Percentiles rank a stretch among this genome's conserved stretches.
Conservation (phyloP, 2,888 invertebrate species). For the Drosophila anomalipes region DNA sequence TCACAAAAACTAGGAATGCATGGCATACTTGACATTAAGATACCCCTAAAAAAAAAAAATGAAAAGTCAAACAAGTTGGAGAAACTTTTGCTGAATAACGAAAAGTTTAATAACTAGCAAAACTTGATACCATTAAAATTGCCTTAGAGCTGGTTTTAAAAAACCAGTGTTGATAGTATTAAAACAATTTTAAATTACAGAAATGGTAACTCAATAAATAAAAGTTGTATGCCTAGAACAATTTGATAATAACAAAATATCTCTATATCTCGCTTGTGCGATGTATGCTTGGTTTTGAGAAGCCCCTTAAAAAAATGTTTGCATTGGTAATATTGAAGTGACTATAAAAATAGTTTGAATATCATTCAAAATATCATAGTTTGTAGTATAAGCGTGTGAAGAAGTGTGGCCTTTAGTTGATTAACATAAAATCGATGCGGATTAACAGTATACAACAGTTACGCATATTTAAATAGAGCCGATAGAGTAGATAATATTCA, state of each 20-base stretch:
- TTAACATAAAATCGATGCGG: background rate
- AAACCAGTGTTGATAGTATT: too few relatives aligned
- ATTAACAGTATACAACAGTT: slow-evolving; percentile 62
- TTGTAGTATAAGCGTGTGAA: background rate
- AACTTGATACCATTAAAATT: slow-evolving; percentile 1
- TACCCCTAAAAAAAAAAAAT: slow-evolving; percentile 4
- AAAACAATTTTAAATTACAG: too few relatives aligned
- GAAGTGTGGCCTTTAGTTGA: slow-evolving; percentile 20
- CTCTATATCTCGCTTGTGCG: background rate
- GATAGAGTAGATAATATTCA: slow-evolving; percentile 16
- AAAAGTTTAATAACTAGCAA: background rate
- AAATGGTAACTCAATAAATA: background rate
- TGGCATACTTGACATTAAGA: background rate
- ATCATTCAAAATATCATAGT: background rate
- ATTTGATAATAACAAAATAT: background rate
- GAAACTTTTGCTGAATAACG: background rate
- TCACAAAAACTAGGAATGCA: background rate
- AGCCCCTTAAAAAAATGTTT: background rate
- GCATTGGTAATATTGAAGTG: background rate
- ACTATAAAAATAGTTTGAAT: background rate
- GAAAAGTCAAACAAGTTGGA: background rate
- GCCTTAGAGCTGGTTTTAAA: background rate
- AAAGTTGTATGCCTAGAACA: background rate
- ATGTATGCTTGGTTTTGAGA: background rate
- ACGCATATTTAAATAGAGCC: slow-evolving; percentile 50